A percentile compares a stretch with the other conserved stretches of the same genome.
These are phyloP conservation scores for Nineta flava DNA, from an alignment of 2,888 invertebrate species.

Conservation along the genomic window DNA sequence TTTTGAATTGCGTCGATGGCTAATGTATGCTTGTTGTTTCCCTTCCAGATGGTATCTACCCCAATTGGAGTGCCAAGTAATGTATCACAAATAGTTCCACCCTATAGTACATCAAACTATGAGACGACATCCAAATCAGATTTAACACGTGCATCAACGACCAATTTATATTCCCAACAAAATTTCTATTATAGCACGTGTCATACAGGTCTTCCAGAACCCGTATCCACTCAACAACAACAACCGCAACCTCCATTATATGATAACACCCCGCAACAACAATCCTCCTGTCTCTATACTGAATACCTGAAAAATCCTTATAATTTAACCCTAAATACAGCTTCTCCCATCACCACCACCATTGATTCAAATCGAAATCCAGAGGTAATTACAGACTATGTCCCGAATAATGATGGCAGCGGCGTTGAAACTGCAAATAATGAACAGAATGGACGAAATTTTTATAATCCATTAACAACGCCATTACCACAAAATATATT, in stretches of 20 bases:
- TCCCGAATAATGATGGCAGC: neutral
- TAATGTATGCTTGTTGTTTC: neutral
- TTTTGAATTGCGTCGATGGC: no score
- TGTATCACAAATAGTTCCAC: slow-evolving; percentile 11
- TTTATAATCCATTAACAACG: neutral
- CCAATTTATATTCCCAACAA: no score
- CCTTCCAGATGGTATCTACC: slow-evolving; percentile 45
- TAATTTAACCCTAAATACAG: slow-evolving; percentile 21
- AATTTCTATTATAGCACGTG: slow-evolving; percentile 15
- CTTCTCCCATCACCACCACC: neutral
- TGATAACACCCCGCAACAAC: slow-evolving; percentile 9
- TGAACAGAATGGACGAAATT: neutral
- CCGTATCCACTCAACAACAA: slow-evolving; percentile 5
- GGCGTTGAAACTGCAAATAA: neutral
- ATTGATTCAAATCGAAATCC: neutral
- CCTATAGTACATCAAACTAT: slow-evolving; percentile 3
- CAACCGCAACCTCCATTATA: slow-evolving; percentile 17
- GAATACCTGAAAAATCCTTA: slow-evolving; percentile 42
- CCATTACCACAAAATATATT: slow-evolving; percentile 30
- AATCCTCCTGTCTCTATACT: slow-evolving; percentile 28
- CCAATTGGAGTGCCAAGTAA: slow-evolving; percentile 34
- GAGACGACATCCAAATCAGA: neutral
- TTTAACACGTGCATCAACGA: neutral
- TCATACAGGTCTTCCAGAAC: slow-evolving; percentile 14
- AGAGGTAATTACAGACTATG: neutral